Evolutionary conservation across 1,140 invertebrate genomes (phyloP).

Genomic region (Philaenus spumarius): DNA sequence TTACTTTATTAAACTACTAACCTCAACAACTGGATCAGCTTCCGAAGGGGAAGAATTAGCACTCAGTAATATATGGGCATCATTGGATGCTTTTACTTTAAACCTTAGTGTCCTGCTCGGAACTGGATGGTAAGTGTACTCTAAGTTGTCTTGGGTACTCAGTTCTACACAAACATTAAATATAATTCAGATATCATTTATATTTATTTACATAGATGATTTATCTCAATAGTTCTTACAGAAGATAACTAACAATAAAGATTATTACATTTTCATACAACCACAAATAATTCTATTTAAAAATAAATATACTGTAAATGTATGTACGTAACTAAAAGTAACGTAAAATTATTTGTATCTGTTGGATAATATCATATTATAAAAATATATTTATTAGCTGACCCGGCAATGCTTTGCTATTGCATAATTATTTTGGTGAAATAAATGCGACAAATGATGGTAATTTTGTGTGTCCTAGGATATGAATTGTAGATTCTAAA

Average conservation of each 20-base stretch:
- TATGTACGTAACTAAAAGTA: background rate
- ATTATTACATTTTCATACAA: background rate
- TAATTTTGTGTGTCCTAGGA: too few relatives aligned
- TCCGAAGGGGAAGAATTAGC: slow-evolving; percentile 48
- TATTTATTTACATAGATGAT: background rate
- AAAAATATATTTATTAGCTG: too few relatives aligned
- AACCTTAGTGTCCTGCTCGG: slow-evolving; percentile 59
- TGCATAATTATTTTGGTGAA: too few relatives aligned
- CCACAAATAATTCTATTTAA: background rate
- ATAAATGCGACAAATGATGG: too few relatives aligned
- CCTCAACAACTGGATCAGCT: slow-evolving; percentile 66
- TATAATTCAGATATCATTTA: background rate
- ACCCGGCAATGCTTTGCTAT: too few relatives aligned
- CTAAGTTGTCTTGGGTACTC: slow-evolving; percentile 27
- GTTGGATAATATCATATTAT: background rate
- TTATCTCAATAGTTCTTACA: background rate
- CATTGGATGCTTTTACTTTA: slow-evolving; percentile 63
- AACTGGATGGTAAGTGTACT: slow-evolving; percentile 71
- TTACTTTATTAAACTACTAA: too few relatives aligned
- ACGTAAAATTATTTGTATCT: background rate
- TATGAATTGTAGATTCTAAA: too few relatives aligned
- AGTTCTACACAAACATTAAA: slow-evolving; percentile 1
- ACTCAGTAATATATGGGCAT: slow-evolving; percentile 72
- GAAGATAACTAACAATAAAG: background rate
- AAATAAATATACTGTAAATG: background rate